These are phyloP conservation scores for Botia kubotai DNA, from an alignment of 2,797 vertebrate genomes.

Conservation along the genomic window DNA sequence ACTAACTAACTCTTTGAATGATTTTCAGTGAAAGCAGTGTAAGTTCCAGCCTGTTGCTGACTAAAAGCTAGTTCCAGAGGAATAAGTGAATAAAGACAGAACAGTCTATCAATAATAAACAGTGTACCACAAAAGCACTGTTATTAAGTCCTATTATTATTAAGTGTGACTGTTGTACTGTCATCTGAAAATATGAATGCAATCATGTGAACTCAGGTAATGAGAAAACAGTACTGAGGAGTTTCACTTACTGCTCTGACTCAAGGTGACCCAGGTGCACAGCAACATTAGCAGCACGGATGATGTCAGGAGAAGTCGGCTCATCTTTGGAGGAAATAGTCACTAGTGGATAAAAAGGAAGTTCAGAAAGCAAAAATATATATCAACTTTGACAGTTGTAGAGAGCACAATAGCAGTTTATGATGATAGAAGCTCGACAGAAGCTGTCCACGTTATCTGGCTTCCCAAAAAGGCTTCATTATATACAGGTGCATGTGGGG, in stretches of 20 bases:
- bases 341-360: not conserved
- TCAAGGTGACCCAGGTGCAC: slow-evolving; percentile 52
- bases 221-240: not conserved
- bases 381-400: not conserved
- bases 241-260: slow-evolving; percentile 65
- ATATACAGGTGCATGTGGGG: slow-evolving; percentile 24
- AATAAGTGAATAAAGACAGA: too few species aligned
- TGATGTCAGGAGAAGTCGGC: slow-evolving; percentile 49
- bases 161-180: too few species aligned
- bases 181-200: too few species aligned
- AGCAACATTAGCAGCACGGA: slow-evolving; percentile 49
- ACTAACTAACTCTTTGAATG: too few species aligned
- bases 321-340: slow-evolving; percentile 53
- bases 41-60: too few species aligned
- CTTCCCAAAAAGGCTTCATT: slow-evolving; percentile 1
- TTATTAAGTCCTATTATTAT: too few species aligned
- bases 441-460: not conserved
- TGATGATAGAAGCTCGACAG: not conserved
- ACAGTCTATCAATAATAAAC: too few species aligned
- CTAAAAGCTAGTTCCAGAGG: too few species aligned
- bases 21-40: too few species aligned
- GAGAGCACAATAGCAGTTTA: not conserved
- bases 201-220: not conserved
- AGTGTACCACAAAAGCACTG: too few species aligned
- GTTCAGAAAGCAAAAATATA: not conserved